Conservation (phyloP, 1,140 invertebrate species). For the Drosophila punjabiensis region DNA sequence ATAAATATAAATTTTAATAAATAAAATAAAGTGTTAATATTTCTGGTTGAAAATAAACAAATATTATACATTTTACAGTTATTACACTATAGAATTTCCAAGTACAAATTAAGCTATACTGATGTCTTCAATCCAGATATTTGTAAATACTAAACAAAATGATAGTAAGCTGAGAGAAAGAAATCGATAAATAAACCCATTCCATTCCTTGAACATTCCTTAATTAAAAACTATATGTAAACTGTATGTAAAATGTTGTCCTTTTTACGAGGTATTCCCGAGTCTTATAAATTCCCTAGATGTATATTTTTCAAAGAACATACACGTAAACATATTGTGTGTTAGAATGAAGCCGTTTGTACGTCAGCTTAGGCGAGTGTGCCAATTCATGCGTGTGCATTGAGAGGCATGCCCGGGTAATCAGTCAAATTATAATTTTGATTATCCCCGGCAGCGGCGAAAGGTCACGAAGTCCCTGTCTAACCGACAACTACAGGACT, state of each 20-base stretch:
- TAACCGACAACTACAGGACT: slow-evolving; percentile 41
- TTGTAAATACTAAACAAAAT: too few species aligned
- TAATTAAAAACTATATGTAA: too few species aligned
- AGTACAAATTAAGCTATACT: background rate
- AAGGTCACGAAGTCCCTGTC: slow-evolving; percentile 75
- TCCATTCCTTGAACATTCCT: too few species aligned
- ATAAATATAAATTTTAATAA: background rate
- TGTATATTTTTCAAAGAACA: background rate
- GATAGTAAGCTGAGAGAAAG: too few species aligned
- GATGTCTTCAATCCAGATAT: too few species aligned
- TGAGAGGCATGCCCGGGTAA: slow-evolving; percentile 60
- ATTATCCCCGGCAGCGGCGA: slow-evolving; percentile 76
- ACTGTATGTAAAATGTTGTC: too few species aligned
- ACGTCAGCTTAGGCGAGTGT: slow-evolving; percentile 47
- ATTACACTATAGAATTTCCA: too few species aligned
- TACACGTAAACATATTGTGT: slow-evolving; percentile 47
- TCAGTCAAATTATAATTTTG: slow-evolving; percentile 83
- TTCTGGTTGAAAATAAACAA: background rate
- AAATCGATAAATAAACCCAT: too few species aligned
- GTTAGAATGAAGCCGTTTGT: slow-evolving; percentile 38
- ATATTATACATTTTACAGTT: too few species aligned
- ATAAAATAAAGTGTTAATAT: background rate
- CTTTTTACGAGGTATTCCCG: background rate
- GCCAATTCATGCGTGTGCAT: slow-evolving; percentile 56
- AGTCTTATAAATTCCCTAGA: background rate